These are phyloP conservation scores for Myioborus miniatus DNA, from an alignment of 2,797 vertebrate genomes.

Conservation along the genomic window DNA sequence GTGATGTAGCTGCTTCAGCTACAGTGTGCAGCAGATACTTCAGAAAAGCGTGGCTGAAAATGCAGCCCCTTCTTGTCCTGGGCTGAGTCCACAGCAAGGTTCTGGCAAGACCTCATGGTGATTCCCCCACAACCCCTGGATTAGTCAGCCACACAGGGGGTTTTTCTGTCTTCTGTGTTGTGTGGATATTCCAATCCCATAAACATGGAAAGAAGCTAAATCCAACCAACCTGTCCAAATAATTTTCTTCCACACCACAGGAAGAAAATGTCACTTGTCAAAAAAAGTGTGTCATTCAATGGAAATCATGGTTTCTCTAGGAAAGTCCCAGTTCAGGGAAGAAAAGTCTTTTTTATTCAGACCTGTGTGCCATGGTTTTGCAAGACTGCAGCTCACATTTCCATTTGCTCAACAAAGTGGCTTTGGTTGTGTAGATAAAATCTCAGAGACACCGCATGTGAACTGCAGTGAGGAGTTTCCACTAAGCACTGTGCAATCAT, in stretches of 20 bases:
- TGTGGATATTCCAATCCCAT: neutral
- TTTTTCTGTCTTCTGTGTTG: neutral
- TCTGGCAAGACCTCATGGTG: neutral
- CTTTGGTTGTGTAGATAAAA: slow-evolving; percentile 14
- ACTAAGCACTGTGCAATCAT: neutral
- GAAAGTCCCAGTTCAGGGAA: neutral
- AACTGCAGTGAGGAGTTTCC: neutral
- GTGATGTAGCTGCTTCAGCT: neutral
- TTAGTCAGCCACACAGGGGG: neutral
- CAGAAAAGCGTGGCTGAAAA: neutral
- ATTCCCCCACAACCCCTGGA: neutral
- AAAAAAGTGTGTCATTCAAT: neutral
- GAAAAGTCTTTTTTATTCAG: neutral
- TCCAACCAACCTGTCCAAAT: neutral
- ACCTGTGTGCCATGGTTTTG: neutral
- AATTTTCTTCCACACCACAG: neutral
- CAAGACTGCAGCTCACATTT: slow-evolving; percentile 10
- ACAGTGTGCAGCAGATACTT: neutral
- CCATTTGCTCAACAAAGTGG: slow-evolving; percentile 8
- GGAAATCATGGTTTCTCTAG: neutral
- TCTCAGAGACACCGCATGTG: neutral
- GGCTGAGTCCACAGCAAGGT: neutral
- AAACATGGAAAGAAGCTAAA: neutral
- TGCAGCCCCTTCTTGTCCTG: fast-evolving
- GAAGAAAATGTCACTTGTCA: neutral